phyloP scores from a whole-genome alignment of 1,140 invertebrate species.

The Sycophila sp. region DNA sequence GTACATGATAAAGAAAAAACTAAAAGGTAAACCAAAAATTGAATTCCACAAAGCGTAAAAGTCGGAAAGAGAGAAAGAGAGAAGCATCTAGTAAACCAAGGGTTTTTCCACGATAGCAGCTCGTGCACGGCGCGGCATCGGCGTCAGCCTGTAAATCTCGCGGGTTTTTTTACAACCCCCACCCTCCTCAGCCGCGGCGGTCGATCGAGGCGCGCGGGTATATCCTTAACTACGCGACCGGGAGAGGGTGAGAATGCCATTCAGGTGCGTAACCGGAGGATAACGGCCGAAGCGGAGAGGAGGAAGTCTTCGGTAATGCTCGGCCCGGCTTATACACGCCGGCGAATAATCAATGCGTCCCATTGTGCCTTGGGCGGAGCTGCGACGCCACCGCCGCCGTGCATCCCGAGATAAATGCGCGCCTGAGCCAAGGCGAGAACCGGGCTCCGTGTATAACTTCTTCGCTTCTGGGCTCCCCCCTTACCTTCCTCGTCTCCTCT shows the following conservation, averaged over 20 bases:
- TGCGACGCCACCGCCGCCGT: neutral
- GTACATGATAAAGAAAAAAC: no score
- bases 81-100: neutral
- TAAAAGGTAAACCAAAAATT: no score
- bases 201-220: conserved; percentile 6
- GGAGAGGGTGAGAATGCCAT: conserved; percentile 30
- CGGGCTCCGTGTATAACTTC: no score
- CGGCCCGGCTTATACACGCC: conserved; percentile 21
- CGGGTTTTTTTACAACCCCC: conserved; percentile 14
- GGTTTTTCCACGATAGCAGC: neutral
- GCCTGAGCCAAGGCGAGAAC: neutral
- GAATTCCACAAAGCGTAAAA: no score
- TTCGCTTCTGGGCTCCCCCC: neutral
- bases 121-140: no score
- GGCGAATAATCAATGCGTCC: conserved; percentile 45
- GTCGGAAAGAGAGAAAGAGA: neutral
- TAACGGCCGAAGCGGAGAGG: conserved; percentile 20
- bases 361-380: conserved; percentile 35
- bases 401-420: conserved; percentile 37
- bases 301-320: conserved; percentile 41
- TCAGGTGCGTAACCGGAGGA: conserved; percentile 42
- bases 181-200: neutral
- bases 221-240: neutral
- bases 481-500: neutral
- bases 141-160: conserved; percentile 3